Evolutionary conservation across 1,140 invertebrate genomes (phyloP), one percentile per base, ranked within the genome.

Genomic region (Cepaea nemoralis): DNA sequence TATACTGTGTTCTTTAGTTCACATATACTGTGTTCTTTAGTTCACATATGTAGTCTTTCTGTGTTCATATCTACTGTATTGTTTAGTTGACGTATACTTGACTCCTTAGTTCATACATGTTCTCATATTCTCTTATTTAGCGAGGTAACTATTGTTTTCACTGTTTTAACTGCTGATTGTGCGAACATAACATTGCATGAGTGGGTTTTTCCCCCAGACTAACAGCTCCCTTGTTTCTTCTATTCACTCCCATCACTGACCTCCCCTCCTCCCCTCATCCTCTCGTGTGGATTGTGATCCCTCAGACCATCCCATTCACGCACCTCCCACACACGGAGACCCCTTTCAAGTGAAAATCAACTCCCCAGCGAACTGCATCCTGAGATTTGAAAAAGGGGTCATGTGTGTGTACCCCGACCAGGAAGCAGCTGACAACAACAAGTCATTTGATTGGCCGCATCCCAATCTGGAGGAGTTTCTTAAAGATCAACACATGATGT

Each of bases 341-440:
- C 97, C 97, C 0, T 99, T 97, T 96, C 94, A 95, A 82, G 93
- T 94, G 78, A 82, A 86, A 5, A 94, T 95, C 85, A 94, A 94
- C 0, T 92, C 93, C 0, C 88, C 94, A 76, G 94, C 94, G 79
- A 93, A 93, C 66, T 97, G 96, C 91, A 90, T 92, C 24, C 94
- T 98, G 55, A 92, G 94, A 82, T 92, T 95, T 0, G 92, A 95
- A 27, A 92, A 95, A 66, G 97, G 97, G 1, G 95, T 99, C 3
- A 96, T 96, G 90, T 95, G 97, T 87, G 92, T 98, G 10, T 99
- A 94, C 88, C 90, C 93, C 14, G 93, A 92, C 83, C 91, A 94
- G 82, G 94, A 94, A 67, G 93, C 93, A 37, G 42, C 93, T 0
- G 91, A 92, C 1, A 91, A 93, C 19, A 92, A 93, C 3, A 88